Conservation (phyloP, 2,888 invertebrate genomes). For the Trissolcus brochymenae region DNA sequence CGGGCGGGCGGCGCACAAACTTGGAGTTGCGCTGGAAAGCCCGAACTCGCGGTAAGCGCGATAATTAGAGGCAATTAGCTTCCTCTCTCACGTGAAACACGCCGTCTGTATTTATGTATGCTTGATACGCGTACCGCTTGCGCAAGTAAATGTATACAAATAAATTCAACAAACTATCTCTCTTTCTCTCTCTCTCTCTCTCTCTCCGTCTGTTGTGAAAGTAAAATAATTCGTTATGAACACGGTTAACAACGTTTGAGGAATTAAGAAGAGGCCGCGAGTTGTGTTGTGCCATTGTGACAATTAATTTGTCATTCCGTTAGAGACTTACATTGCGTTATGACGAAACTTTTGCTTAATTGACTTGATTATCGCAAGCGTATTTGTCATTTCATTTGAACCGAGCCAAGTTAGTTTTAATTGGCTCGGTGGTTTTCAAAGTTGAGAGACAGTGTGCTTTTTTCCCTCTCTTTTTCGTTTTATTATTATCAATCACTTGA, state of each 20-base stretch:
- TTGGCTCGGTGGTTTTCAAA: conserved; percentile 11
- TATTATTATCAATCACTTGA: neutral
- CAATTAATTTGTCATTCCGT: conserved; percentile 45
- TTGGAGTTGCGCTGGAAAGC: conserved; percentile 57
- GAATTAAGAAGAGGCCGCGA: neutral
- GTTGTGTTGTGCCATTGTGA: conserved; percentile 29
- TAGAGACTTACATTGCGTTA: conserved; percentile 29
- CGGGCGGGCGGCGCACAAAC: conserved; percentile 41
- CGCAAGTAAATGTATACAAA: conserved; percentile 31
- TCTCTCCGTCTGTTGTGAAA: neutral
- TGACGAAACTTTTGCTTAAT: conserved; percentile 44
- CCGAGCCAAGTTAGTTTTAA: conserved; percentile 24
- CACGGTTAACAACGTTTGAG: conserved; percentile 14
- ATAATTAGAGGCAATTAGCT: conserved; percentile 74
- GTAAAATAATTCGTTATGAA: conserved; percentile 34
- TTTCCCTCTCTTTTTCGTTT: neutral
- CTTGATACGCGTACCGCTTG: conserved; percentile 12
- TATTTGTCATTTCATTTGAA: conserved; percentile 41
- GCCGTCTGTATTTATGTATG: conserved; percentile 55
- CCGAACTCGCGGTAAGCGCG: conserved; percentile 70
- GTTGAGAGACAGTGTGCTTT: neutral
- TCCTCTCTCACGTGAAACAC: conserved; percentile 64
- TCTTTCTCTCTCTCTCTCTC: neutral
- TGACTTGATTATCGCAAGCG: conserved; percentile 33
- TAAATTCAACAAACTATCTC: conserved; percentile 40